Conservation (phyloP, 1,140 invertebrate genomes). For the Caenorhabditis remanei region DNA sequence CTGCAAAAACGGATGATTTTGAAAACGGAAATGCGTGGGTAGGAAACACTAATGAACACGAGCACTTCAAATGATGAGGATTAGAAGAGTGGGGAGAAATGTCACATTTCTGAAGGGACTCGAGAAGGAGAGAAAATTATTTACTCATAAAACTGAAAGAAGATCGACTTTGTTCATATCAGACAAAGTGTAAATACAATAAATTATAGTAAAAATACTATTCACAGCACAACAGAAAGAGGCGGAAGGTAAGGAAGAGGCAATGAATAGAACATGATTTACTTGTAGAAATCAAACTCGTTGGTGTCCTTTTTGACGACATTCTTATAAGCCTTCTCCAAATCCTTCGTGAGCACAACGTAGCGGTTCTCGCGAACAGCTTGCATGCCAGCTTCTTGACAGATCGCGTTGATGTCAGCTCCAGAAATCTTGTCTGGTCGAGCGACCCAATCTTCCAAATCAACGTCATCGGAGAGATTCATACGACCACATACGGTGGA, state of each 20-base stretch:
- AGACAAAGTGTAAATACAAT: conserved; percentile 28
- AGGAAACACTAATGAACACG: no score
- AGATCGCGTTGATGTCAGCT: conserved; percentile 99
- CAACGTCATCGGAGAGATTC: conserved; percentile 98
- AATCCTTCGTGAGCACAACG: conserved; percentile 97
- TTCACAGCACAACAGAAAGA: not conserved
- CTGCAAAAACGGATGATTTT: no score
- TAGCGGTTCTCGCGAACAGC: conserved; percentile 98
- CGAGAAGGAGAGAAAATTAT: no score
- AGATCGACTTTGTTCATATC: not conserved
- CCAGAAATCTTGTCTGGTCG: conserved; percentile 97
- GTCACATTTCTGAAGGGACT: no score
- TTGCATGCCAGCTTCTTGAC: conserved; percentile 95
- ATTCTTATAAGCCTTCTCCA: conserved; percentile 99
- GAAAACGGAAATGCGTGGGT: no score
- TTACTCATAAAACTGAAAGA: no score
- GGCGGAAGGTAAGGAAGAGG: no score
- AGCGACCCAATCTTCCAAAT: conserved; percentile 98
- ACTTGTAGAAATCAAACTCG: conserved; percentile 99
- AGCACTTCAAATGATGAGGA: no score
- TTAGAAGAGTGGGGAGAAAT: no score
- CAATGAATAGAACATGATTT: conserved; percentile 78
- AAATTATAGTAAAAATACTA: not conserved
- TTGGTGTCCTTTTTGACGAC: conserved; percentile 99
- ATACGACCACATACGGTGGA: conserved; percentile 98